Percentiles rank a stretch among this genome's conserved stretches.
phyloP scores from a whole-genome alignment of 2,888 invertebrate genomes.

The Macropis europaea region DNA sequence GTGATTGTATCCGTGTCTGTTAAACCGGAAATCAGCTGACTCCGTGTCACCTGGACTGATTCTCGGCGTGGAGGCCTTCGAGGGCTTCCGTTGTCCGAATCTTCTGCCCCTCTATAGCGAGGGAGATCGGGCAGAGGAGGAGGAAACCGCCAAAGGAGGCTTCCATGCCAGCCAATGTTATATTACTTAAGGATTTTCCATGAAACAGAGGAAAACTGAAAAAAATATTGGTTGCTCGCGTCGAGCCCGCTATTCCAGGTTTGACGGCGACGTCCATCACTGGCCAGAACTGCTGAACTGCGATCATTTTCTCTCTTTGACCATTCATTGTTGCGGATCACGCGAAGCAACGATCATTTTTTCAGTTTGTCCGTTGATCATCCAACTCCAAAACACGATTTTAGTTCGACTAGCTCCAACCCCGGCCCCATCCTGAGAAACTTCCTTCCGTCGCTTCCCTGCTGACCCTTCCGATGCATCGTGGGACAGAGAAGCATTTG shows the following conservation, averaged over 20 bases:
- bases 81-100: slow-evolving; percentile 47
- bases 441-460: background rate
- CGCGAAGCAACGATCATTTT: slow-evolving; percentile 77
- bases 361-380: slow-evolving; percentile 68
- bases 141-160: slow-evolving; percentile 63
- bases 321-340: slow-evolving; percentile 63
- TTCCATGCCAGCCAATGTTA: slow-evolving; percentile 70
- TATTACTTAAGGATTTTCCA: slow-evolving; percentile 65
- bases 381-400: slow-evolving; percentile 9
- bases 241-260: slow-evolving; percentile 75
- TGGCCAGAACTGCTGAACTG: slow-evolving; percentile 71
- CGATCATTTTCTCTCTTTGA: slow-evolving; percentile 64
- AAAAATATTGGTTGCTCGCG: slow-evolving; percentile 77
- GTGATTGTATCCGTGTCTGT: slow-evolving; percentile 28
- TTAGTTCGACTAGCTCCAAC: no score
- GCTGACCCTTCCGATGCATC: slow-evolving; percentile 27
- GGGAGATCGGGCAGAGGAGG: slow-evolving; percentile 25
- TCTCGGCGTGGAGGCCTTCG: slow-evolving; percentile 71
- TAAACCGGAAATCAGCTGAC: slow-evolving; percentile 76
- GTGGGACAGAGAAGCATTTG: slow-evolving; percentile 46
- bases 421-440: background rate
- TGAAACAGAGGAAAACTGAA: slow-evolving; percentile 65
- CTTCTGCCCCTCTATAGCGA: slow-evolving; percentile 41
- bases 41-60: slow-evolving; percentile 80
- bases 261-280: slow-evolving; percentile 69